Evolutionary conservation across 2,888 invertebrate species (phyloP), one percentile per base, ranked within the genome.

Genomic region (Peribatodes rhomboidaria): DNA sequence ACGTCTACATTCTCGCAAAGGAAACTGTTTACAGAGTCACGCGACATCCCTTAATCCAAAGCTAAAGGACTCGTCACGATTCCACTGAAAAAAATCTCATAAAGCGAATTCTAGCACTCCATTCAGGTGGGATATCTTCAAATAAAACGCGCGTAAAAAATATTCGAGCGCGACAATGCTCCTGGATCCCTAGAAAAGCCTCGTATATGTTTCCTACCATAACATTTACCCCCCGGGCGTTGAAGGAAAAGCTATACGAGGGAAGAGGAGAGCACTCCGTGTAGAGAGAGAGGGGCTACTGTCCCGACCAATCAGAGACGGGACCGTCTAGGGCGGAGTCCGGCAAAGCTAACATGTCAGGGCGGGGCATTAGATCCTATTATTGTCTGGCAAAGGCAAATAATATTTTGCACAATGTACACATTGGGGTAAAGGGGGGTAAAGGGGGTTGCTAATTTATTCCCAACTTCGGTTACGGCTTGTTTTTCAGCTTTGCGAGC

Each of bases 361-460:
- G 92, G 92, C 90, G 92, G 84, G 87, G 90, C 91, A 85, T 80
- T 88, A 90, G 90, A 92, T 92, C 91, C 90, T 89, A 94, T 90
- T 93, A 93, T 92, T 92, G 92, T 93, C 93, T 94, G 94, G 94
- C 94, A 94, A 65, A 95, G 94, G 95, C 95, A 95, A 95, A 95
- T 95, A 95, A 95, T 95, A 95, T 95, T 95, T 94, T 94, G 94
- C 94, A 94, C 95, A 95, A 94, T 94, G 94, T 95, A 95, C 94
- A 95, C 95, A 95, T 94, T 94, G 94, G 90, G 85, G 79, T 86
- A 84, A 83, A 80, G 82, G 86, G 88, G 84, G 84, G 80, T 79
- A 71, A 82, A 82, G 83, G 85, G 86, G 84, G 82, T 82, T 87
- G 91, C 93, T 93, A 93, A 93, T 93, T 93, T 92, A 92, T 92